Evolutionary conservation across 2,888 invertebrate species (phyloP), one percentile per base, ranked within the genome.

Genomic region (Bellardia pandia): DNA sequence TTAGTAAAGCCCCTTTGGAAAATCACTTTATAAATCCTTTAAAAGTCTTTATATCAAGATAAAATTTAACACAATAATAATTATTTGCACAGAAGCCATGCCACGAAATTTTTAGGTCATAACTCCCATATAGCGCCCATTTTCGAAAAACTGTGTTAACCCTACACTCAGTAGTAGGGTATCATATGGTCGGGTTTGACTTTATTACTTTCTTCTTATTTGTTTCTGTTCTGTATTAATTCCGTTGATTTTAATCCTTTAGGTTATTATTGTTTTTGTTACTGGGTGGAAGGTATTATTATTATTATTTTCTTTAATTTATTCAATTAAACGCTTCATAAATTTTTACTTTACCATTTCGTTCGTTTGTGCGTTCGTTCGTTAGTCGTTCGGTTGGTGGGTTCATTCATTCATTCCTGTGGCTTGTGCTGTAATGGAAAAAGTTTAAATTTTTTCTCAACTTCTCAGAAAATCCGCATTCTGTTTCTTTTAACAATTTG

Each of bases 321-420:
- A 92, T 92, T 92, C 92, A 92, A 92, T 92, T 92, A 92, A 92
- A 92, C 92, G 92, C 91, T 92, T 92, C 92, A 92, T 92, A 92
- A 92, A 92, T 92, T 92, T 92, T 92, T 91, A 90, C 91, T 91
- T 91, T 91, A 90, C 91, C 90, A 33, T 48, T 23, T 37, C 37
- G 2, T 56, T 53, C 40, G 23, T 23, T 23, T 23, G 23, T 23
- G 23, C 37, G 2, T 23, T 37, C 37, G 2, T 56, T 53, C 40
- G 33, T 45, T 75, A 3, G 7, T 62, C 71, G 23, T 5, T 16
- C 42, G 8, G 48, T 45, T 40, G 51, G 68, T 58, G 56, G n/a
- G 62, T 81, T 87, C 91, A 90, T 90, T 90, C 91, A 89, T 91
- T 90, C 91, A 89, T 91, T 90, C 90, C 89, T 89, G 89, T 88